These are phyloP conservation scores for Scomberomorus guttatus DNA, from an alignment of 2,797 vertebrate genomes.

Conservation along the genomic window DNA sequence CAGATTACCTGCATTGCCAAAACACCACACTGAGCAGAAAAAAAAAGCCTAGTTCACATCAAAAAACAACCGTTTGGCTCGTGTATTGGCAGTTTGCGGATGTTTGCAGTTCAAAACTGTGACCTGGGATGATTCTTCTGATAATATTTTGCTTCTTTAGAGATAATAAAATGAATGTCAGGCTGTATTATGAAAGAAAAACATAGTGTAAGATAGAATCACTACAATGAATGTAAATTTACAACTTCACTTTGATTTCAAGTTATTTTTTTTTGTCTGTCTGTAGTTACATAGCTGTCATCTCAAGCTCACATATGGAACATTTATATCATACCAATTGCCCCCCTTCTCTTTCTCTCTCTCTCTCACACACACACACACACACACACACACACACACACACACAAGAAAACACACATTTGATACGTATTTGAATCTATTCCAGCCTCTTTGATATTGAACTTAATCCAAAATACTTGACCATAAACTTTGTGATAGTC, in stretches of 20 bases:
- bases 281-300: constrained; percentile 20
- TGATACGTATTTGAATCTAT: constrained; percentile 10
- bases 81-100: not conserved
- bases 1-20: constrained; percentile 40
- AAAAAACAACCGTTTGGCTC: not conserved
- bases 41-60: not conserved
- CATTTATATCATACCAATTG: not conserved
- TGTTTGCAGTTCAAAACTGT: not conserved
- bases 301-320: constrained; percentile 40
- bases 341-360: not conserved
- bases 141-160: not conserved
- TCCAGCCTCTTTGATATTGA: constrained; percentile 15
- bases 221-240: not conserved
- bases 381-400: constrained; percentile 21
- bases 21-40: constrained; percentile 30
- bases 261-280: constrained; percentile 7
- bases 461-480: constrained; percentile 9
- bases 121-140: not conserved
- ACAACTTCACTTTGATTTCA: not conserved
- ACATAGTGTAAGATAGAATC: not conserved
- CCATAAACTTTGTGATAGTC: not conserved
- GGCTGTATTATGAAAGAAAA: constrained; percentile 13
- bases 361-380: constrained; percentile 12
- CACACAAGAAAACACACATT: constrained; percentile 9
- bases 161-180: not conserved